Evolutionary conservation across 2,113 vertebrate species (phyloP).

Genomic region (Pongo pygmaeus): DNA sequence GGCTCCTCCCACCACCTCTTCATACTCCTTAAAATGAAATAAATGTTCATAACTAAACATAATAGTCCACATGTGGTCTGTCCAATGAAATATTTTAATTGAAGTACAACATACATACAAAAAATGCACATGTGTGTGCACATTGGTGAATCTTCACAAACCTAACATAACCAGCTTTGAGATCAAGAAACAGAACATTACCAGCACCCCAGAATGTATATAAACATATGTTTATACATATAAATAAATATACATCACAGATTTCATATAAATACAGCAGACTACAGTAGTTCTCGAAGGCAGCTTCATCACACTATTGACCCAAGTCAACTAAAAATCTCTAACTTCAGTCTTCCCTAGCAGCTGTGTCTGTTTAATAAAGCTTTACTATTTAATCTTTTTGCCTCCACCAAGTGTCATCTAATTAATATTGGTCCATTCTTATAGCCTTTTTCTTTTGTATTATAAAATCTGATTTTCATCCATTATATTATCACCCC

Average conservation of each 20-base stretch:
- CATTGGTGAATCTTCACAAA: background rate
- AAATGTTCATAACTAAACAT: background rate
- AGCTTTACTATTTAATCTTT: background rate
- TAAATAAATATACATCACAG: background rate
- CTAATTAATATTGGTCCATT: background rate
- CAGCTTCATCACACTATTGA: background rate
- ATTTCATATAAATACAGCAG: background rate
- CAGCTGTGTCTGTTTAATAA: background rate
- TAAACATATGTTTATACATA: background rate
- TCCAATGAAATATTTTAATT: background rate
- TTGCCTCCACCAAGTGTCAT: background rate
- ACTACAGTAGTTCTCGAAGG: background rate
- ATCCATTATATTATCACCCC: background rate
- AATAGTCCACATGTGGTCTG: too few relatives aligned
- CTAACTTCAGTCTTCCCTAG: background rate
- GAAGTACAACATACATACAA: background rate
- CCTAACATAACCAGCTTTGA: background rate
- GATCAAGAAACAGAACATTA: background rate
- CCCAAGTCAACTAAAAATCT: background rate
- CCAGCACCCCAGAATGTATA: background rate
- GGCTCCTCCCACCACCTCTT: background rate
- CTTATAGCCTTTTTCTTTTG: background rate
- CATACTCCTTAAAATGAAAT: background rate
- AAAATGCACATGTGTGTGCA: background rate
- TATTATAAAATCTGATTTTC: background rate